Base-by-base conservation (phyloP, 2,888 invertebrate species). In the Macrophya alboannulata region DNA sequence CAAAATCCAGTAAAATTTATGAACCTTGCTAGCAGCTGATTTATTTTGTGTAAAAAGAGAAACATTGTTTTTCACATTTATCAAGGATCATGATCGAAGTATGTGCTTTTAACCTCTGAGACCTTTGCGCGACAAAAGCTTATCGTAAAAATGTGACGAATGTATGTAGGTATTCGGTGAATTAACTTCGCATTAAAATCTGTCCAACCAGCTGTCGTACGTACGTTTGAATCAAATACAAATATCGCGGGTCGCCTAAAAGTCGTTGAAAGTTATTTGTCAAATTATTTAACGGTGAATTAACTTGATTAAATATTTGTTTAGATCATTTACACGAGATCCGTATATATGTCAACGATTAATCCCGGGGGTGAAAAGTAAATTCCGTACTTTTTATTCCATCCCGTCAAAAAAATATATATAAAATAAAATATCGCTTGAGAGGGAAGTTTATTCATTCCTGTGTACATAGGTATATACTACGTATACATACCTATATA, bases 281-380 rank as follows among this genome's bases (percentile, higher is more conserved):
- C 68, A 68, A 68, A 68, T 68, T 37, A 31, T 37, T 37, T 17
- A 17, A 68, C 21, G 15, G 12, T 17, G 37, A 68, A 37, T 68
- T 68, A 37, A 4, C 68, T 68, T 8, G 68, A 0, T 62, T 12
- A 68, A 68, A 68, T 68, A 68, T 68, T 68, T 68, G 37, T 68
- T 37, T 17, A 37, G 31, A 68, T 37, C 68, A 68, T 68, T 31
- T 17, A 17, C 17, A 37, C 15, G 68, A 31, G 31, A 68, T 37
- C 68, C 37, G 37, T 17, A 37, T 17, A 37, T 68, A 37, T 17
- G 37, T 68, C 68, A 37, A 68, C 37, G 68, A 68, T 68, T 17
- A 68, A 37, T 68, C 37, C 68, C 5, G 31, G 6, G 68, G 37
- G 68, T 68, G 68, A 17, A 68, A 68, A 68, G 37, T 37, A 37